Percentiles rank a stretch among this genome's conserved stretches.
Conservation (phyloP, 2,113 vertebrate genomes). For the Syrmaticus mikado region DNA sequence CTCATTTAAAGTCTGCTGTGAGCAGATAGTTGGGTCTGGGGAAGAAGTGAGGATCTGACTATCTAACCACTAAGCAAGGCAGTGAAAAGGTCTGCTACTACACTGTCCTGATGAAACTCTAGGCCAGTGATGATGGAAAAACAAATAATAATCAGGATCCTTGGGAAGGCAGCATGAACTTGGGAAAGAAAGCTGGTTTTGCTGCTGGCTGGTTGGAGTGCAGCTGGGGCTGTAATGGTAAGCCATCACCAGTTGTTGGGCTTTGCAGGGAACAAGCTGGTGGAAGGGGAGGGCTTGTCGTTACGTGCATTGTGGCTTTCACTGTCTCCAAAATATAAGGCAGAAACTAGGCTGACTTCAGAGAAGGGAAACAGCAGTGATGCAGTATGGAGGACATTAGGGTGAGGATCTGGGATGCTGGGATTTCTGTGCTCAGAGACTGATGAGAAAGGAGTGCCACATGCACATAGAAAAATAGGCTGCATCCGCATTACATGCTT, state of each 20-base stretch:
- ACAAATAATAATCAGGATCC: neutral
- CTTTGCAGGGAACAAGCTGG: neutral
- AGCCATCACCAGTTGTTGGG: neutral
- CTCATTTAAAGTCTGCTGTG: neutral
- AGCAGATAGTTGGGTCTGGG: neutral
- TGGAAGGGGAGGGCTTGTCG: neutral
- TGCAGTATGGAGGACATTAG: neutral
- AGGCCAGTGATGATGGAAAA: neutral
- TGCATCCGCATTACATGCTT: neutral
- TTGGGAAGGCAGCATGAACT: neutral
- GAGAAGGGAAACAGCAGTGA: neutral
- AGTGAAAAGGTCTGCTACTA: neutral
- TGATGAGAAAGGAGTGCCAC: neutral
- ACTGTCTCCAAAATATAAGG: neutral
- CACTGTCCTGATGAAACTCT: neutral
- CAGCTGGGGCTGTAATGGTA: neutral
- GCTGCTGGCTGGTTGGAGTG: neutral
- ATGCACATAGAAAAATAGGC: neutral
- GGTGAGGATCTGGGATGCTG: neutral
- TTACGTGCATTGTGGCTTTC: neutral
- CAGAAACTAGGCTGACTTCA: neutral
- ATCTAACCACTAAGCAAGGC: neutral
- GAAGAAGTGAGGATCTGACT: neutral
- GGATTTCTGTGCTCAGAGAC: neutral
- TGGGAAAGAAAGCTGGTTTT: neutral